Conservation (phyloP, 2,113 vertebrate species). For the Hipposideros armiger region DNA sequence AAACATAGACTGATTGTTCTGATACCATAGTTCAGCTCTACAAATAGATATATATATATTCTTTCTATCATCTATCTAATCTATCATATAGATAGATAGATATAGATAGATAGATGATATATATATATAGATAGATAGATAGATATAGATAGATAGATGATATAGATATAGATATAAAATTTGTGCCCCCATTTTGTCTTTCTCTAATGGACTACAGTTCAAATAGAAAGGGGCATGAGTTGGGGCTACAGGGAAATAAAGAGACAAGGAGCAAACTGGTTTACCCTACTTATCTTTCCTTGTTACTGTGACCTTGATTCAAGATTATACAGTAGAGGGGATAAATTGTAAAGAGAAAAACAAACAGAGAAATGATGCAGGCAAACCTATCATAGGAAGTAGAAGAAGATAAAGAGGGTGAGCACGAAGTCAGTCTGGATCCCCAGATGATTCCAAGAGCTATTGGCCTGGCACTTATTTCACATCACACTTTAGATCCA, state of each 20-base stretch:
- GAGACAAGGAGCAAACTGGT: neutral
- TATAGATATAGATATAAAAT: neutral
- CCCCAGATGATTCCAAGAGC: neutral
- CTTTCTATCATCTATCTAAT: neutral
- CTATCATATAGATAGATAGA: neutral
- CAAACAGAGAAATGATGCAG: neutral
- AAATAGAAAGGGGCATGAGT: neutral
- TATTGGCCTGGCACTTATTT: neutral
- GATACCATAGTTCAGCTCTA: neutral
- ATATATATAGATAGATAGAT: no score
- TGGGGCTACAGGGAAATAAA: neutral
- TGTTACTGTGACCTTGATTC: neutral
- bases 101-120: no score
- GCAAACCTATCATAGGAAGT: neutral
- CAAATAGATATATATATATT: neutral
- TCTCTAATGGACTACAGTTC: neutral
- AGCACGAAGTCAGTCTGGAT: neutral
- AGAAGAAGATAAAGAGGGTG: neutral
- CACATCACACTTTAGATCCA: neutral
- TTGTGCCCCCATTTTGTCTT: neutral
- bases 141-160: neutral
- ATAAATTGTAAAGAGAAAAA: neutral
- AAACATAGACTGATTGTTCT: neutral
- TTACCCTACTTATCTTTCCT: neutral
- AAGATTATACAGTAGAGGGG: neutral